Evolutionary conservation across 2,888 invertebrate species (phyloP).

Genomic region (Frankliniella intonsa): DNA sequence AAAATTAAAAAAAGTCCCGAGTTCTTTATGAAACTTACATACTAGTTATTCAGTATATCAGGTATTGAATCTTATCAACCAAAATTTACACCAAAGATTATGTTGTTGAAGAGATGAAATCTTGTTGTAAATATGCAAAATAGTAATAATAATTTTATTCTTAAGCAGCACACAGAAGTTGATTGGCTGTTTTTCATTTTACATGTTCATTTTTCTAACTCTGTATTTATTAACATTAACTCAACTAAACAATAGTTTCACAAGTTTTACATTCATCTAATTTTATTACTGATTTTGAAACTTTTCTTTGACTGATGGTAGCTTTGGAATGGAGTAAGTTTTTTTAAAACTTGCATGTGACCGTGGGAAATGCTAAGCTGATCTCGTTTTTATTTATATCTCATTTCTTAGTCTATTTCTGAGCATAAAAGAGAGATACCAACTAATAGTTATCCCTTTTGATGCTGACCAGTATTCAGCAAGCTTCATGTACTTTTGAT

Average conservation of each 20-base stretch:
- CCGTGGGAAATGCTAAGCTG: neutral
- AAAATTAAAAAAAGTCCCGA: neutral
- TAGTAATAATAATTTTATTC: neutral
- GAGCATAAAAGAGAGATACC: neutral
- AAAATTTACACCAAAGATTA: slow-evolving; percentile 25
- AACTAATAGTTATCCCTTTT: no score
- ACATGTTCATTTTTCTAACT: neutral
- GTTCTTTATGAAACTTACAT: neutral
- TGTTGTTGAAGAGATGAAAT: neutral
- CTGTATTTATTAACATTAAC: neutral
- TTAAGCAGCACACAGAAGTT: no score
- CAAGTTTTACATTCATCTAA: neutral
- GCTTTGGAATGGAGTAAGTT: neutral
- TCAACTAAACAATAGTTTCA: no score
- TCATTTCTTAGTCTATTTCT: neutral
- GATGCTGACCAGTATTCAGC: no score
- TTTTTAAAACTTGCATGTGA: neutral
- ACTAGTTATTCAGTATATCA: slow-evolving; percentile 2
- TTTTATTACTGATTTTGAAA: neutral
- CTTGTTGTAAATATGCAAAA: neutral
- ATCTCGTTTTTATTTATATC: neutral
- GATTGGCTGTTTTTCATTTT: no score
- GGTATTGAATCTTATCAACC: neutral
- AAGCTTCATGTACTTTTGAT: no score
- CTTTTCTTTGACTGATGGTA: neutral